Conservation (phyloP, 2,113 vertebrate species). For the Recurvirostra avosetta region DNA sequence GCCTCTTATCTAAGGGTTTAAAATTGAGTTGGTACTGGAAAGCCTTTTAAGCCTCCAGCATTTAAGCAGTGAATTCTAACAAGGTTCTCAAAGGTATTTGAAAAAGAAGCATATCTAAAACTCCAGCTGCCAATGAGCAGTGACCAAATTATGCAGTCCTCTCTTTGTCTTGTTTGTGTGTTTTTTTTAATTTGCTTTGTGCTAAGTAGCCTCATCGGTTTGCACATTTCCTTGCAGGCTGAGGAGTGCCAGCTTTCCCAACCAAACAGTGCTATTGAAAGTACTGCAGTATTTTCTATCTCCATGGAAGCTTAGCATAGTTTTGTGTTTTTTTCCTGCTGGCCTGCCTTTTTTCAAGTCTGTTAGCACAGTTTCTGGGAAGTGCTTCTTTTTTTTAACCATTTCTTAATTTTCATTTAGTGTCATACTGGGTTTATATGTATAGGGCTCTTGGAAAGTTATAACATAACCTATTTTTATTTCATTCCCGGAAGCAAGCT, state of each 20-base stretch:
- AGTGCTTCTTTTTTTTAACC: neutral
- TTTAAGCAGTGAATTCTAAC: neutral
- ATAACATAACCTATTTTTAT: neutral
- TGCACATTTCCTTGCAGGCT: constrained; percentile 6
- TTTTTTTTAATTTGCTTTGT: neutral
- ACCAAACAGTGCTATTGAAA: constrained; percentile 28
- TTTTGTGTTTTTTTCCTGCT: neutral
- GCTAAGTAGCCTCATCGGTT: neutral
- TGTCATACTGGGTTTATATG: neutral
- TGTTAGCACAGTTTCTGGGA: neutral
- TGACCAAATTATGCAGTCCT: neutral
- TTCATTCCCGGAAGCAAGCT: neutral
- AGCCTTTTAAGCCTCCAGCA: neutral
- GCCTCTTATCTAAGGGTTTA: neutral
- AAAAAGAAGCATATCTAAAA: neutral
- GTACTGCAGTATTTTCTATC: constrained; percentile 31
- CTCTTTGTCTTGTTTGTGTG: neutral
- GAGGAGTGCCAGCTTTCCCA: constrained; percentile 13
- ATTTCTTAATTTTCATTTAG: neutral
- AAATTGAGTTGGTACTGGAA: neutral
- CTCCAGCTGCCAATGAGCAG: neutral
- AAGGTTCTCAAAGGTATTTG: neutral
- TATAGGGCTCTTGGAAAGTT: neutral
- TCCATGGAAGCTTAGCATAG: constrained; percentile 45
- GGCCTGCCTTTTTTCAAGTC: neutral